Base-by-base conservation (phyloP, 2,113 vertebrate species). In the Dascyllus trimaculatus region DNA sequence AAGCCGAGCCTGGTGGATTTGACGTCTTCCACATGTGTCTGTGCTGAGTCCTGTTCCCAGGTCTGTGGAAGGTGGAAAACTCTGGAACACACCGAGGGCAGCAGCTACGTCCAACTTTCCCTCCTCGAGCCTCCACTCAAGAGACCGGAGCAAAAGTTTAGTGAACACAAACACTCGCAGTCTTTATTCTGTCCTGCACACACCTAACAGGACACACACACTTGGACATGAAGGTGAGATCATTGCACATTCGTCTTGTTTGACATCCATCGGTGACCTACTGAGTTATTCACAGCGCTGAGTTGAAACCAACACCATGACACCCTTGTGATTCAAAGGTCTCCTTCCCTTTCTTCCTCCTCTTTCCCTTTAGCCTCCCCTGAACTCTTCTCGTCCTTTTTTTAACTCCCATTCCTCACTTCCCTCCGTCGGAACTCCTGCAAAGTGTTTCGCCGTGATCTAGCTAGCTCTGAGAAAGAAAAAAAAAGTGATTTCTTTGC, bases 21-120 rank as follows among this genome's bases (percentile, higher is more conserved):
- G 66, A 86, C 57, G 2, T 79, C 38, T 82, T 81, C 75, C 62
- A 81, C 74, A 75, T 87, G 82, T 90, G 85, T 78, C 62, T 19
- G 9, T 11, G 9, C 22, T 14, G 45, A 70, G 10, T 67, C 24
- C 25, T 26, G 25, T 77, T 85, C 77, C 52, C 81, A 52, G 58
- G 24, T 75, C 63, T 75, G 10, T 67, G 67, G 67, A 78, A 82
- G 68, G 66, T 67, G 76, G 75, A 85, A 82, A 72, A 68, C 54
- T 82, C 58, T 81, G 80, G 63, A 89, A 75, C 15, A 0, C 43
- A 49, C 45, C 7, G 15, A 14, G 63, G 45, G 22, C 26, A 24
- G 59, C 2, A 8, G 71, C 63, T 60, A 0, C 56, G 19, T 90
- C 85, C 88, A 88, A 82, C 65, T 82, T 83, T 73, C 45, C 77